Evolutionary conservation across 2,888 invertebrate species (phyloP), one percentile per base, ranked within the genome.

Genomic region (Hetaerina titia): DNA sequence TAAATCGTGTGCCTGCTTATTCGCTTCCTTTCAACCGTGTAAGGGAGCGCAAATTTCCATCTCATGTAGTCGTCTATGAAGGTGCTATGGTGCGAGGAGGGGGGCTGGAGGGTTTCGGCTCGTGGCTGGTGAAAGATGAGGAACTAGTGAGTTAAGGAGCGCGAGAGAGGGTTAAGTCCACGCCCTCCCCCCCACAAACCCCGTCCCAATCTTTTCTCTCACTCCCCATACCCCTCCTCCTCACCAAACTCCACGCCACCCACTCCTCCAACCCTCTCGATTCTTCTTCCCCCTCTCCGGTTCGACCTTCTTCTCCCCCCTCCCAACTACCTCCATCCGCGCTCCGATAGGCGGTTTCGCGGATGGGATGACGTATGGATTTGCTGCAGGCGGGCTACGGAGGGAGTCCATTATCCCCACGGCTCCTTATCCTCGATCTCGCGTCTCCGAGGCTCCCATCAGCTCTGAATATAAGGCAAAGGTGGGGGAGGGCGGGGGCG

Each of bases 331-430:
- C n/a, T 25, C 31, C 81, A 60, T 58, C 57, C 89, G 57, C 89
- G n/a, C 89, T 7, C 58, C 19, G 2, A 57, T 58, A 89, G n/a
- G 22, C 7, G 58, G 58, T 58, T n/a, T 58, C 89, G 56, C 58
- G 57, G 89, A 22, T 56, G 81, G 31, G 31, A 81, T 81, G 81
- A 81, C 81, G 81, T 31, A 81, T 81, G 81, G 81, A 81, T 31
- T 81, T 81, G 57, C 89, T 89, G 22, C 19, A 89, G 89, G 56
- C 89, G 57, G 57, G 56, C n/a, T 89, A 57, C 58, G 19, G 22
- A 89, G n/a, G 57, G 25, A 81, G 81, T 81, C 81, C 81, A 81
- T 81, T 81, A 81, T 81, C 81, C 81, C 31, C 81, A 15, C 22
- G 11, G 81, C 81, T 31, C 22, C 81, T 81, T 81, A 81, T 81